Conservation (phyloP, 2,113 vertebrate genomes). For the Shinisaurus crocodilurus region DNA sequence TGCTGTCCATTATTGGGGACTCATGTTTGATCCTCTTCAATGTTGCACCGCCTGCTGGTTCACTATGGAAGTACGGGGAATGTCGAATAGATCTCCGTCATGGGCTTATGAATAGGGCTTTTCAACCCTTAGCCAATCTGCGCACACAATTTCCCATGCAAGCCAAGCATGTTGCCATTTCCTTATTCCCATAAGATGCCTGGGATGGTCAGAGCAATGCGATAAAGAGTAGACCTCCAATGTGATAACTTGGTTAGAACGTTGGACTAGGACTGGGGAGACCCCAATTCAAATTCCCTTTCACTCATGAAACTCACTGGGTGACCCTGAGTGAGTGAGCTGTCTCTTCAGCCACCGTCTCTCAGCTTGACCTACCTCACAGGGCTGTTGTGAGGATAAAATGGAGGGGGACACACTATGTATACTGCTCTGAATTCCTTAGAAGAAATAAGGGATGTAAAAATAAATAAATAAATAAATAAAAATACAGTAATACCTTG, state of each 20-base stretch:
- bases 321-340: no score
- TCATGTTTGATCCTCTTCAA: not conserved
- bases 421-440: no score
- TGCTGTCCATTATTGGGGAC: not conserved
- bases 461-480: no score
- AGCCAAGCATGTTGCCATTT: not conserved
- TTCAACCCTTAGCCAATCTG: not conserved
- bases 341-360: no score
- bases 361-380: no score
- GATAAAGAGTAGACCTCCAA: not conserved
- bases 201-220: not conserved
- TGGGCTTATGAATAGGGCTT: not conserved
- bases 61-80: not conserved
- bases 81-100: not conserved
- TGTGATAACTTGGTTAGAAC: not conserved
- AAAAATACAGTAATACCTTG: no score
- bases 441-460: not conserved
- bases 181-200: not conserved
- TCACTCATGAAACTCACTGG: not conserved
- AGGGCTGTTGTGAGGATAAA: no score
- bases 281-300: no score
- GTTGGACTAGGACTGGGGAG: not conserved
- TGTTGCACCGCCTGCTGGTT: not conserved
- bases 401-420: no score
- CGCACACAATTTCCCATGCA: not conserved